phyloP scores from a whole-genome alignment of 2,797 vertebrate species.

The Spinus pinus region DNA sequence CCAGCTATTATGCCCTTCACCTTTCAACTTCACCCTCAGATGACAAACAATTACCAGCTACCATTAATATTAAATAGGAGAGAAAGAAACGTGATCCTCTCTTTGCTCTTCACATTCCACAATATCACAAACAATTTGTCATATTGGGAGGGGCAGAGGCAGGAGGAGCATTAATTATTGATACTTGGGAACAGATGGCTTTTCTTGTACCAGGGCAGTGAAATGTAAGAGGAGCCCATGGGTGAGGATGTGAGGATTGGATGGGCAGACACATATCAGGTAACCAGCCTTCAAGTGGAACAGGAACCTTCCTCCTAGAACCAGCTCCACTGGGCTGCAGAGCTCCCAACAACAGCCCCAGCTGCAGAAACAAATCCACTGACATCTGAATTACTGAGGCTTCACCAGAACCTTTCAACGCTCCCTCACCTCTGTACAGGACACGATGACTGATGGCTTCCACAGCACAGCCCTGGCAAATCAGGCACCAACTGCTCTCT shows the following conservation, averaged over 20 bases:
- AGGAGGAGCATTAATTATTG: slow-evolving; percentile 60
- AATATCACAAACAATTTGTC: slow-evolving; percentile 63
- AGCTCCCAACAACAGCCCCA: background rate
- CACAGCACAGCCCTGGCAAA: background rate
- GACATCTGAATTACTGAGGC: slow-evolving; percentile 30
- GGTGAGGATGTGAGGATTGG: slow-evolving; percentile 42
- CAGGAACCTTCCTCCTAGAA: slow-evolving; percentile 28
- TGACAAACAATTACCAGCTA: slow-evolving; percentile 58
- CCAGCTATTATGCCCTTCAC: background rate
- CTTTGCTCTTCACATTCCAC: slow-evolving; percentile 57
- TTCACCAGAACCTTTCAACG: slow-evolving; percentile 18
- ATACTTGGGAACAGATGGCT: slow-evolving; percentile 63
- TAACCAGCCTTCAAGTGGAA: slow-evolving; percentile 27
- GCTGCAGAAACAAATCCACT: slow-evolving; percentile 3
- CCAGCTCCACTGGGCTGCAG: background rate
- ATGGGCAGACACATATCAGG: slow-evolving; percentile 60
- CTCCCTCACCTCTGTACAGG: slow-evolving; percentile 23
- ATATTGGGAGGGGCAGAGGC: slow-evolving; percentile 36
- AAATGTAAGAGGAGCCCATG: slow-evolving; percentile 50
- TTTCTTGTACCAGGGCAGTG: slow-evolving; percentile 27
- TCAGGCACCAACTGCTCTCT: background rate
- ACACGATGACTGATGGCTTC: background rate
- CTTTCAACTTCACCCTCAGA: slow-evolving; percentile 61
- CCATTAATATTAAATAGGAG: slow-evolving; percentile 61
- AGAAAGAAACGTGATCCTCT: slow-evolving; percentile 58